A percentile compares a stretch with the other conserved stretches of the same genome.
Conservation (phyloP, 2,888 invertebrate species). For the Dusona sp. region DNA sequence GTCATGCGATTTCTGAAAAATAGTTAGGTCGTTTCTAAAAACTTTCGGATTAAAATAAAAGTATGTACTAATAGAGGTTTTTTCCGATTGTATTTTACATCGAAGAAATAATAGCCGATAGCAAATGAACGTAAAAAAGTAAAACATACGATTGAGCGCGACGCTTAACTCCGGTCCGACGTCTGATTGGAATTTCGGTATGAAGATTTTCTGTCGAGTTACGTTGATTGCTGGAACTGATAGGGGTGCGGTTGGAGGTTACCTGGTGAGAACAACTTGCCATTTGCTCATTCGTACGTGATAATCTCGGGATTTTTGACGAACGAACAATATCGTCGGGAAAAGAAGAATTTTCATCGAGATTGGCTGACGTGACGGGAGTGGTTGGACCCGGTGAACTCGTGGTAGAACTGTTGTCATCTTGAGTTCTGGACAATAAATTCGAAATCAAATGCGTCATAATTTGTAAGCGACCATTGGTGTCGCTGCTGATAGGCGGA, state of each 20-base stretch:
- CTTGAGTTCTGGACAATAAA: neutral
- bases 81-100: neutral
- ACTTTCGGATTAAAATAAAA: neutral
- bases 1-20: no score
- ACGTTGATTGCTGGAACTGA: conserved; percentile 2
- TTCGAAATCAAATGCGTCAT: conserved; percentile 72
- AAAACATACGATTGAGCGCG: conserved; percentile 37
- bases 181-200: neutral
- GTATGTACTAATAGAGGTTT: neutral
- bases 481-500: conserved; percentile 13
- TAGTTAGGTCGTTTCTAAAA: no score
- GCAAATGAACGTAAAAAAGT: neutral
- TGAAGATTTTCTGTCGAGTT: neutral
- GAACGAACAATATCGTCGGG: conserved; percentile 13
- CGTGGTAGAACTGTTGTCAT: neutral
- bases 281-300: conserved; percentile 5
- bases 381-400: neutral
- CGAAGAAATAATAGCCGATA: neutral
- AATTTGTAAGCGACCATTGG: conserved; percentile 70
- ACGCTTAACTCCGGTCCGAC: conserved; percentile 16
- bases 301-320: neutral
- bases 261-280: conserved; percentile 17
- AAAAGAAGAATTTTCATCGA: neutral
- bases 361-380: neutral
- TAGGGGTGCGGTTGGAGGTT: neutral